Conservation (phyloP, 1,140 invertebrate species). For the Luehdorfia chinensis region DNA sequence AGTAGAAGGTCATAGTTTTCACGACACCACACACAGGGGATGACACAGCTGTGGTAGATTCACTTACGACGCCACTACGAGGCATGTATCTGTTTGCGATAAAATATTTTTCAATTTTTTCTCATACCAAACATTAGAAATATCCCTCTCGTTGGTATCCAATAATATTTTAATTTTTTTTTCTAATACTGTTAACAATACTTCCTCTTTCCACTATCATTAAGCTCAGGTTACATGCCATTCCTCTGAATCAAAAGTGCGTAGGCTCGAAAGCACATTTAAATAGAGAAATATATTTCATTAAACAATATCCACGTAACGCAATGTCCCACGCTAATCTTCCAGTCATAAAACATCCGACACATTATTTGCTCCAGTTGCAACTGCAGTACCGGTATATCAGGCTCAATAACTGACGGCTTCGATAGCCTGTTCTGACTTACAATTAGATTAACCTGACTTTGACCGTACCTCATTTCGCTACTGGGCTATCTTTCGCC, state of each 20-base stretch:
- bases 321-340: conserved; percentile 10
- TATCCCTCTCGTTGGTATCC: too few relatives aligned
- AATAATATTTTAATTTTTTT: too few relatives aligned
- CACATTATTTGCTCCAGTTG: conserved; percentile 10
- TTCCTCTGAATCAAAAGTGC: conserved; percentile 2
- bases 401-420: conserved; percentile 21
- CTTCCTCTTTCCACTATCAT: too few relatives aligned
- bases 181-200: too few relatives aligned
- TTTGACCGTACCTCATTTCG: conserved; percentile 13
- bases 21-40: too few relatives aligned
- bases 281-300: conserved; percentile 2
- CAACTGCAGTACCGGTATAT: not conserved
- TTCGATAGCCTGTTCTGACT: conserved; percentile 23
- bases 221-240: too few relatives aligned
- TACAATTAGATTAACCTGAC: conserved; percentile 29
- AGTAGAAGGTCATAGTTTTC: too few relatives aligned
- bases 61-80: too few relatives aligned
- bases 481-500: conserved; percentile 5
- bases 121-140: too few relatives aligned
- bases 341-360: conserved; percentile 6
- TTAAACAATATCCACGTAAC: conserved; percentile 6
- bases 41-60: too few relatives aligned
- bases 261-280: conserved; percentile 7
- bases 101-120: too few relatives aligned
- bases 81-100: too few relatives aligned